Evolutionary conservation across 2,888 invertebrate species (phyloP).

Genomic region (Leptura quadrifasciata): DNA sequence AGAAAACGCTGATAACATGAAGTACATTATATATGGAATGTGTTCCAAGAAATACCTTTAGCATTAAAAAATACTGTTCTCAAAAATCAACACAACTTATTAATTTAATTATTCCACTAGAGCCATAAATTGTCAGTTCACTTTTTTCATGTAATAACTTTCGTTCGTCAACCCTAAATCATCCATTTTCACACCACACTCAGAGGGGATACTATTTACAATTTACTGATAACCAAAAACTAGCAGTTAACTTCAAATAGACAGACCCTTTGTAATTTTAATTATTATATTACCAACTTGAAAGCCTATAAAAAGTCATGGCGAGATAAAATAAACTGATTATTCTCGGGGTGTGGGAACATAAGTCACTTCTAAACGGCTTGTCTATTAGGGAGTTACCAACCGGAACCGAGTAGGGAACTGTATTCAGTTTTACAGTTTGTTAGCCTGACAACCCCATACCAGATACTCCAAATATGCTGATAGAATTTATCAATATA

Average conservation of each 20-base stretch:
- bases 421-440: conserved; percentile 59
- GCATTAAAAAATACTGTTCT: no score
- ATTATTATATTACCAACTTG: conserved; percentile 52
- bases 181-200: background rate
- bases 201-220: conserved; percentile 2
- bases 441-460: conserved; percentile 52
- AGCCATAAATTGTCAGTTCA: background rate
- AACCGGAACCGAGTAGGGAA: conserved; percentile 59
- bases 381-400: conserved; percentile 56
- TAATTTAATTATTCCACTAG: background rate
- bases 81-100: background rate
- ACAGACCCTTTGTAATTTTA: conserved; percentile 54
- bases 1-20: no score
- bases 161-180: background rate
- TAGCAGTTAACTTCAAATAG: conserved; percentile 39
- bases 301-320: conserved; percentile 51
- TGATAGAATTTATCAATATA: conserved; percentile 65
- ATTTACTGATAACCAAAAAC: conserved; percentile 35
- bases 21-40: no score
- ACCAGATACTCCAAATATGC: conserved; percentile 59
- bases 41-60: no score
- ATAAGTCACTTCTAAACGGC: conserved; percentile 56
- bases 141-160: background rate
- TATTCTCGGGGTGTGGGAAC: conserved; percentile 56
- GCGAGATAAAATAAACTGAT: conserved; percentile 55